A percentile compares a stretch with the other conserved stretches of the same genome.
phyloP scores from a whole-genome alignment of 2,888 invertebrate genomes.

The Rambutsinella grinnellia region DNA sequence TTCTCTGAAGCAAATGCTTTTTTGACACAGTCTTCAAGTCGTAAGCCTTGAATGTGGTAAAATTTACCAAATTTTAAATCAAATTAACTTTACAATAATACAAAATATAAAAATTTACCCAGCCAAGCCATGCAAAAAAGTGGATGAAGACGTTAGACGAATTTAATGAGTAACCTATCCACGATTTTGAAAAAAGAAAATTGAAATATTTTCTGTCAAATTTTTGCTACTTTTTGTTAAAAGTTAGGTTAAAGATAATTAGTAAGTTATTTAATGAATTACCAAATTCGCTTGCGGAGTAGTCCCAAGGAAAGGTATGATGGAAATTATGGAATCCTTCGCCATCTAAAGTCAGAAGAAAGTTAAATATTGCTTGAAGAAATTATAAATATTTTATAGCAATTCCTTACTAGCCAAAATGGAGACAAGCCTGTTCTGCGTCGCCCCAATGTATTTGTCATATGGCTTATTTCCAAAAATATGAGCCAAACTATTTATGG shows the following conservation, averaged over 20 bases:
- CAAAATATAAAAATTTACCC: too few species aligned
- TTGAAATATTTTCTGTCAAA: too few species aligned
- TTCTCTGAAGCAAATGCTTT: not conserved
- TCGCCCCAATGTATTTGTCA: constrained; percentile 70
- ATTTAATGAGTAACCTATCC: too few species aligned
- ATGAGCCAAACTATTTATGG: constrained; percentile 95
- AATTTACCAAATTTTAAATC: too few species aligned
- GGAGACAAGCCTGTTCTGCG: not conserved
- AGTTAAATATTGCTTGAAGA: not conserved
- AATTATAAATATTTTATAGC: not conserved
- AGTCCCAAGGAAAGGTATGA: constrained; percentile 86
- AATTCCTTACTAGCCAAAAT: not conserved
- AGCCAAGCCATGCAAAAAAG: constrained; percentile 1
- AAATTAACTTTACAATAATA: too few species aligned
- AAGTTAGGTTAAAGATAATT: too few species aligned
- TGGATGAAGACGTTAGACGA: constrained; percentile 7
- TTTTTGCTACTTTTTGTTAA: too few species aligned
- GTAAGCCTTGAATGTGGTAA: too few species aligned
- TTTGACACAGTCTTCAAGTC: constrained; percentile 7
- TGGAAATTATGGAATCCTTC: constrained; percentile 93
- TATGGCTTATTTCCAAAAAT: constrained; percentile 86
- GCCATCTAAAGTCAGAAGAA: too few species aligned
- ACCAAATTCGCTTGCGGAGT: constrained; percentile 72
- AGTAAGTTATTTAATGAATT: not conserved
- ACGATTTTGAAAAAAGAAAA: too few species aligned